Evolutionary conservation across 2,888 invertebrate genomes (phyloP), one percentile per base, ranked within the genome.

Genomic region (Anarsia innoxiella): DNA sequence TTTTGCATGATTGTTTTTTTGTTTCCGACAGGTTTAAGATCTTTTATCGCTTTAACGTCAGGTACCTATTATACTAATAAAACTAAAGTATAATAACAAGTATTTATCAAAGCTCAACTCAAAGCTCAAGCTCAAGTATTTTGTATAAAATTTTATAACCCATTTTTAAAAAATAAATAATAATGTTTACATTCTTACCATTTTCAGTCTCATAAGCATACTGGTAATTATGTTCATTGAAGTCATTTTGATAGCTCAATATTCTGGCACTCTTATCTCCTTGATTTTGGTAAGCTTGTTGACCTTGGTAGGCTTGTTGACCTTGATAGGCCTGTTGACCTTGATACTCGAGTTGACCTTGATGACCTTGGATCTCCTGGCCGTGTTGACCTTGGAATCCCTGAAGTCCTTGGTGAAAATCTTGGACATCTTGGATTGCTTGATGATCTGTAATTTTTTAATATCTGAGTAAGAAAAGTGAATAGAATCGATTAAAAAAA

Each of bases 181-280:
- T 12, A 15, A n/a, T n/a, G n/a, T n/a, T n/a, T n/a, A n/a, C n/a
- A n/a, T n/a, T 0, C 54, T 64, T 40, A 80, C 89, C 89, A 59
- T 90, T 90, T 48, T 88, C 90, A 44, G 90, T 90, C 51, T 89
- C 89, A 59, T 86, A 90, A 12, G 86, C 79, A 40, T 74, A 78
- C 12, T 70, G 61, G 37, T 83, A 84, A 25, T 62, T 64, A 25
- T 79, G 74, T 0, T 64, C 74, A 37, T 78, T 54, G 9, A 51
- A 66, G 9, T 77, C 71, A 1, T 56, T 56, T 1, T 65, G 51
- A n/a, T 58, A 65, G 6, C 53, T 58, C 28, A 82, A 31, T 5
- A 79, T 76, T 41, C 60, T 75, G 0, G 82, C 77, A 0, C 41
- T 38, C 37, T 64, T 72, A 36, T 76, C 72, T 5, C 10, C 1